Conservation (phyloP, 2,797 vertebrate species). For the Pantherophis vulpinus region DNA sequence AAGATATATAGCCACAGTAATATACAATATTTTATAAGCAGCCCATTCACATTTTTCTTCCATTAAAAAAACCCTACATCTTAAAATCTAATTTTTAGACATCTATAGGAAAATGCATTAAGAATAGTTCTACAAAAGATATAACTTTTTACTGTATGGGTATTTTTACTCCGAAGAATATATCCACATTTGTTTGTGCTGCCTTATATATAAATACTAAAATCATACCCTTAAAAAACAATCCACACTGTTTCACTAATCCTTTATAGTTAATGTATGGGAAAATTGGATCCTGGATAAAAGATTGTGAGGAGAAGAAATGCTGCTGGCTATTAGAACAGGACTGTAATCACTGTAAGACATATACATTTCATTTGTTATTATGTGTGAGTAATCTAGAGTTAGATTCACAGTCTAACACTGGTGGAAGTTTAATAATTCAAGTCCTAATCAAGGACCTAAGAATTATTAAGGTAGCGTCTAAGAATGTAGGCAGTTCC, state of each 20-base stretch:
- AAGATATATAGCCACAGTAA: constrained; percentile 63
- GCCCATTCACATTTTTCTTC: constrained; percentile 54
- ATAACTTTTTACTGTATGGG: background rate
- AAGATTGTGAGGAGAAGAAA: constrained; percentile 72
- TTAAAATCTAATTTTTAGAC: constrained; percentile 42
- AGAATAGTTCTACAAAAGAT: constrained; percentile 6
- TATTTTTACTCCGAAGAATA: background rate
- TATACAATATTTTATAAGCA: constrained; percentile 58
- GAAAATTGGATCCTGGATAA: constrained; percentile 62
- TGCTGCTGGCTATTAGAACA: constrained; percentile 75
- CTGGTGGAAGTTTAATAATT: background rate
- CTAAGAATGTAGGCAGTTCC: background rate
- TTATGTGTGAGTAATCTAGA: constrained; percentile 1
- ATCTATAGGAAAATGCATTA: constrained; percentile 46
- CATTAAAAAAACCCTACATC: constrained; percentile 16
- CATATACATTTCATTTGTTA: constrained; percentile 66
- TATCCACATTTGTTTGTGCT: constrained; percentile 34
- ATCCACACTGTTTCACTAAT: constrained; percentile 26
- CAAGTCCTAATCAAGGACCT: background rate
- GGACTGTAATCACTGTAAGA: constrained; percentile 76
- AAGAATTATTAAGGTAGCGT: background rate
- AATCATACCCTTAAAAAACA: constrained; percentile 26
- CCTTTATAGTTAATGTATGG: constrained; percentile 57
- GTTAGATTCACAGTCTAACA: background rate
- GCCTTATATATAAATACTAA: constrained; percentile 44